Evolutionary conservation across 2,888 invertebrate species (phyloP).

Genomic region (Minunthozetes semirufus): DNA sequence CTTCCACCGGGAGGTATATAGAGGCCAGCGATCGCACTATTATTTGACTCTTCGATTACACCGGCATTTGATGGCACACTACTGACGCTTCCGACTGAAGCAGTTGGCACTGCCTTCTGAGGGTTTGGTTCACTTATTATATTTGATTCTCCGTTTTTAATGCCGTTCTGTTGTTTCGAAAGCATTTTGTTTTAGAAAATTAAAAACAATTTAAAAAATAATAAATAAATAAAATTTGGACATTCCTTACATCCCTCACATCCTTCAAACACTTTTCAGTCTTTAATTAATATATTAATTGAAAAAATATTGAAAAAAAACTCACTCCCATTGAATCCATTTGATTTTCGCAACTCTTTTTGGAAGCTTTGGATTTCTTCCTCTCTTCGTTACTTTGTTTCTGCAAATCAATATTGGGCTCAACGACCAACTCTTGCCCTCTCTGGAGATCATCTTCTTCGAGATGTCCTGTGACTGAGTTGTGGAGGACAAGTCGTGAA

Average conservation of each 20-base stretch:
- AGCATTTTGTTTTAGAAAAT: background rate
- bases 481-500: background rate
- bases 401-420: background rate
- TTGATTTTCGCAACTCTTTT: background rate
- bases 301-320: too few relatives aligned
- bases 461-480: slow-evolving; percentile 1
- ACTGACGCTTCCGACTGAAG: background rate
- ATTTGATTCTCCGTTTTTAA: background rate
- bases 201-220: background rate
- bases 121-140: background rate
- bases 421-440: background rate
- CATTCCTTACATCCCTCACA: too few relatives aligned
- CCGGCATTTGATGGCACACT: background rate
- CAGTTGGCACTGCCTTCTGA: background rate
- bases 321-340: too few relatives aligned
- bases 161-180: background rate
- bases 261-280: background rate
- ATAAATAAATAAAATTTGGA: background rate
- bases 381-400: background rate
- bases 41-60: background rate
- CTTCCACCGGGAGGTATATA: slow-evolving; percentile 45
- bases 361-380: background rate
- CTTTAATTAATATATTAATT: too few relatives aligned
- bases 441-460: background rate
- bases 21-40: slow-evolving; percentile 2